Conservation (phyloP, 2,113 vertebrate genomes). For the Rhipidura dahli region DNA sequence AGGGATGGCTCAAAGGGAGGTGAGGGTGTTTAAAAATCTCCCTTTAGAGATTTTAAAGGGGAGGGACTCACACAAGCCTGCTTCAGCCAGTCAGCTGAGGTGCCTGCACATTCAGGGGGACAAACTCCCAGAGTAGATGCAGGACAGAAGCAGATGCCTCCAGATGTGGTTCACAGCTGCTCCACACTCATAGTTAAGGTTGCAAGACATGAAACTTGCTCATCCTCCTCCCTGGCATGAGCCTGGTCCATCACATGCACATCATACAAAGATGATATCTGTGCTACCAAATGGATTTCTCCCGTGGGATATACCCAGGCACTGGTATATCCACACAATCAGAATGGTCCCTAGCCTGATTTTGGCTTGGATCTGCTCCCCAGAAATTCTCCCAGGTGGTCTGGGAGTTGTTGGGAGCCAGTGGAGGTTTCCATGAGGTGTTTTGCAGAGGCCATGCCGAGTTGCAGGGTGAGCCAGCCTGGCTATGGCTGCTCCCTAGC, state of each 20-base stretch:
- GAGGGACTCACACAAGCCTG: background rate
- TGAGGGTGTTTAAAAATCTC: background rate
- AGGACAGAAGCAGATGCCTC: background rate
- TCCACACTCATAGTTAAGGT: background rate
- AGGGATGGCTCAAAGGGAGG: background rate
- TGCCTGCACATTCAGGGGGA: background rate
- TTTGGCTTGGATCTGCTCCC: background rate
- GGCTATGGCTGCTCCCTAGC: background rate
- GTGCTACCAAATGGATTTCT: background rate
- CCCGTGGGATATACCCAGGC: background rate
- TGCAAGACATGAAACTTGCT: background rate
- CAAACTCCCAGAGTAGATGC: background rate
- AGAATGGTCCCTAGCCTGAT: background rate
- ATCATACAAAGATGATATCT: background rate
- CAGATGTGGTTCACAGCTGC: background rate
- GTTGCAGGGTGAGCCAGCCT: background rate
- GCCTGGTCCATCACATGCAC: background rate
- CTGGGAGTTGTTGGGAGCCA: background rate
- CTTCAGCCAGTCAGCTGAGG: background rate
- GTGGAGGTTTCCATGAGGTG: accelerated
- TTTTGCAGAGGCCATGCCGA: background rate
- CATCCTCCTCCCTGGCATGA: background rate
- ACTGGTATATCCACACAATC: background rate
- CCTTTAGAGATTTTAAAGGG: background rate
- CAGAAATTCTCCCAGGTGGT: background rate